These are phyloP conservation scores for Amblyraja radiata DNA, from an alignment of 2,797 vertebrate species.

Conservation along the genomic window DNA sequence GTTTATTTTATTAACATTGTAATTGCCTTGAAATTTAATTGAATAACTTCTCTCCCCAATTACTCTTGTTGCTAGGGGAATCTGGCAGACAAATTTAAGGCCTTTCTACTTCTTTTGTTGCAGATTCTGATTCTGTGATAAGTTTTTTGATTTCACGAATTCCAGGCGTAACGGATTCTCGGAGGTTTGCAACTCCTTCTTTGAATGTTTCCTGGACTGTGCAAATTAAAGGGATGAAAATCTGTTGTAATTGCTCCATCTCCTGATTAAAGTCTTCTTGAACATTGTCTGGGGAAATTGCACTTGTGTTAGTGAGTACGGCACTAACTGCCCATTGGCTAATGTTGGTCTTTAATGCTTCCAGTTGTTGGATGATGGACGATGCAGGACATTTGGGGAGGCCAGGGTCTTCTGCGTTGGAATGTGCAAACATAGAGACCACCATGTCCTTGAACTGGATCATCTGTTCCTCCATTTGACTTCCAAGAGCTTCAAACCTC, in stretches of 20 bases:
- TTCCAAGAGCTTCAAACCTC: neutral
- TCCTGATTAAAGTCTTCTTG: no score
- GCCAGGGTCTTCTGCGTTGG: no score
- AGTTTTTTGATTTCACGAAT: neutral
- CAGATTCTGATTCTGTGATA: neutral
- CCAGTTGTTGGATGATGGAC: neutral
- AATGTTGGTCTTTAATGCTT: neutral
- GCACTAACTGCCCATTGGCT: neutral
- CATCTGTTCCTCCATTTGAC: neutral
- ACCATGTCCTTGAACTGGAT: rapidly evolving
- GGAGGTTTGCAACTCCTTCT: neutral
- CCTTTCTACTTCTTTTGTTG: no score
- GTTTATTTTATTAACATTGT: neutral
- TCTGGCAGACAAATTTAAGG: neutral
- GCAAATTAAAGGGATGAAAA: no score
- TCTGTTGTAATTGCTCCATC: no score
- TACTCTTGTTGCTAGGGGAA: neutral
- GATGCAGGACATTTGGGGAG: neutral
- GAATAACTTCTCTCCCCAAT: neutral
- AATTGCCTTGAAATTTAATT: neutral
- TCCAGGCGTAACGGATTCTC: no score
- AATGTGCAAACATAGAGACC: neutral
- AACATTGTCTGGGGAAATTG: no score
- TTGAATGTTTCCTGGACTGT: neutral
- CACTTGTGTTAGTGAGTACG: no score